A percentile compares a stretch with the other conserved stretches of the same genome.
Conservation (phyloP, 2,113 vertebrate genomes). For the Oncorhynchus nerka region DNA sequence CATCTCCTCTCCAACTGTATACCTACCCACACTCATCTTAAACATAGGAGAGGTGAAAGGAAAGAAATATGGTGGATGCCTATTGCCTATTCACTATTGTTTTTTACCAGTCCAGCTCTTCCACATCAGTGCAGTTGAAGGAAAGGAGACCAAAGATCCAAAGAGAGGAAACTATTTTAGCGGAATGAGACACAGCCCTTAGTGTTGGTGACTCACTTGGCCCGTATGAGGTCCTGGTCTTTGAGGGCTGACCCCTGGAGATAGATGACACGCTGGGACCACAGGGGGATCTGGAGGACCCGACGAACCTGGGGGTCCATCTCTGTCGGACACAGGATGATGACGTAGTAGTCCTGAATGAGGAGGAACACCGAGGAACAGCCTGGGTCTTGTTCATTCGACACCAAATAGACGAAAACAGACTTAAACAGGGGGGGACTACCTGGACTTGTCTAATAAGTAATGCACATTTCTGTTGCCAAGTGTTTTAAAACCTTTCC, state of each 20-base stretch:
- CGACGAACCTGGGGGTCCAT: constrained; percentile 93
- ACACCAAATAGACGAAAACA: background rate
- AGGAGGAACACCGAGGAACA: background rate
- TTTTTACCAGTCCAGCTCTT: constrained; percentile 6
- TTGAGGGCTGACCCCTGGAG: constrained; percentile 95
- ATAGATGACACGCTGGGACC: constrained; percentile 96
- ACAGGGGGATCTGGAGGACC: constrained; percentile 94
- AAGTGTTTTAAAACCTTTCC: background rate
- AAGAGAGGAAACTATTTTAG: background rate
- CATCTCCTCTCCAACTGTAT: constrained; percentile 3
- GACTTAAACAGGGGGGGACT: background rate
- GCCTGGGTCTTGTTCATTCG: background rate
- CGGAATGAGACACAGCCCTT: background rate
- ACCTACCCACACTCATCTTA: background rate
- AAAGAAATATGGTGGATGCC: constrained; percentile 5
- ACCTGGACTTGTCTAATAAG: background rate
- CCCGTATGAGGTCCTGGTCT: constrained; percentile 95
- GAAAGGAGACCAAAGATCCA: background rate
- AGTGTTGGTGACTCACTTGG: constrained; percentile 81
- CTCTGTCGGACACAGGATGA: constrained; percentile 93
- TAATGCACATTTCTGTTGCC: background rate
- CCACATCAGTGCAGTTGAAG: constrained; percentile 16
- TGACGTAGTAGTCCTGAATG: constrained; percentile 92
- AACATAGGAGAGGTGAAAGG: constrained; percentile 2
- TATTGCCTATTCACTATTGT: background rate